Evolutionary conservation across 1,140 invertebrate species (phyloP).

Genomic region (Nephila pilipes): DNA sequence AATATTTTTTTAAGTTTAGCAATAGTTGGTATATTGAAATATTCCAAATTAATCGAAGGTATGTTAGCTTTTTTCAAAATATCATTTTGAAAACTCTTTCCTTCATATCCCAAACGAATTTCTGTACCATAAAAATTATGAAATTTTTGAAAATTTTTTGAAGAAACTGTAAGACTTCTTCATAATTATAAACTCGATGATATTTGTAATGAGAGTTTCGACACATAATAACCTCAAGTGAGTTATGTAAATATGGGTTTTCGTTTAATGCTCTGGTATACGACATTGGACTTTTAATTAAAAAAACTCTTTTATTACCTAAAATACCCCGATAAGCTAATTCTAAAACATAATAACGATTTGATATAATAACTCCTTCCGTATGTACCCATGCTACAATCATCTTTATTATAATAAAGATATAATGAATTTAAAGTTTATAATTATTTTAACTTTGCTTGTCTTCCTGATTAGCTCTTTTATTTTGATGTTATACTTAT

Average conservation of each 20-base stretch:
- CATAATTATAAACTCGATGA: not conserved
- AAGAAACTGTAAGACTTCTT: not conserved
- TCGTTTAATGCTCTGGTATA: not conserved
- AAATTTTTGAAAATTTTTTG: not conserved
- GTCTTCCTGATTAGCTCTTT: not conserved
- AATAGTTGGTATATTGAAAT: not conserved
- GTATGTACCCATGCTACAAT: conserved; percentile 24
- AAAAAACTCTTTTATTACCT: not conserved
- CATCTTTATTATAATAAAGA: not conserved
- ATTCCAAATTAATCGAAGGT: not conserved
- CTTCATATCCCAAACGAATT: conserved; percentile 3
- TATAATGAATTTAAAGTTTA: not conserved
- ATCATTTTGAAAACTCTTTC: conserved; percentile 10
- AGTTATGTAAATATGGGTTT: not conserved
- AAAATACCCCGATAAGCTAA: conserved; percentile 14
- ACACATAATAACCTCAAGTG: not conserved
- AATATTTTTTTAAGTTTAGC: not conserved
- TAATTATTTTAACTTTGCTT: not conserved
- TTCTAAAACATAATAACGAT: conserved; percentile 35
- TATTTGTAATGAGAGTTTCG: not conserved
- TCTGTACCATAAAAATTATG: not conserved
- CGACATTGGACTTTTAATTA: conserved; percentile 45
- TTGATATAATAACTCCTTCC: conserved; percentile 20
- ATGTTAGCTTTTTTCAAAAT: conserved; percentile 1
- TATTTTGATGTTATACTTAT: not conserved